Evolutionary conservation across 2,113 vertebrate genomes (phyloP).

Genomic region (Labeo catla): DNA sequence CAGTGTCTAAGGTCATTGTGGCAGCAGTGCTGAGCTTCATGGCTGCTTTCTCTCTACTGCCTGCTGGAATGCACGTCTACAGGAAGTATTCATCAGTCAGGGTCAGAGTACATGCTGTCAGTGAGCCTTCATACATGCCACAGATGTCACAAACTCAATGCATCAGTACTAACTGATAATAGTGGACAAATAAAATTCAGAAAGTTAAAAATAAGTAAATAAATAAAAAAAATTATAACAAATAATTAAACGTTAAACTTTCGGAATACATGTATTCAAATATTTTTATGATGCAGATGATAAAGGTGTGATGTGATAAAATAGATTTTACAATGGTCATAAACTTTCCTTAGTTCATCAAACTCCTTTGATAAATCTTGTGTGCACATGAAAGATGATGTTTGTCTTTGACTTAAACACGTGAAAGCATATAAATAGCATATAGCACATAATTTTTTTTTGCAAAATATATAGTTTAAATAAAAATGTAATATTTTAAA

Average conservation of each 20-base stretch:
- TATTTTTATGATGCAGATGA: neutral
- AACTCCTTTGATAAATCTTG: neutral
- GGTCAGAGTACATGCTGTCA: conserved; percentile 57
- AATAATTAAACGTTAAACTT: neutral
- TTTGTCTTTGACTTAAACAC: neutral
- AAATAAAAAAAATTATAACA: no score
- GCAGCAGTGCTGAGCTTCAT: conserved; percentile 44
- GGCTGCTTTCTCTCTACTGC: conserved; percentile 56
- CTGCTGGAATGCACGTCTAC: conserved; percentile 44
- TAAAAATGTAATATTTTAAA: neutral
- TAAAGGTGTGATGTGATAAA: neutral
- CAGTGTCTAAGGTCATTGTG: neutral
- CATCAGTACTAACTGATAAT: neutral
- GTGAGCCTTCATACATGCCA: conserved; percentile 31
- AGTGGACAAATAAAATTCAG: neutral
- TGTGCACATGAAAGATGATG: neutral
- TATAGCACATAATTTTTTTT: no score
- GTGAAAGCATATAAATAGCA: no score
- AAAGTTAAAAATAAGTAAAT: no score
- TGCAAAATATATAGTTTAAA: neutral
- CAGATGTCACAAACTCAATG: neutral
- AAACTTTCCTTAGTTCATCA: neutral
- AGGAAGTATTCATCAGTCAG: conserved; percentile 50
- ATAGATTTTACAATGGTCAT: neutral
- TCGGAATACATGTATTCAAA: neutral